Conservation (phyloP, 2,113 vertebrate genomes). For the Seriola quinqueradiata region DNA sequence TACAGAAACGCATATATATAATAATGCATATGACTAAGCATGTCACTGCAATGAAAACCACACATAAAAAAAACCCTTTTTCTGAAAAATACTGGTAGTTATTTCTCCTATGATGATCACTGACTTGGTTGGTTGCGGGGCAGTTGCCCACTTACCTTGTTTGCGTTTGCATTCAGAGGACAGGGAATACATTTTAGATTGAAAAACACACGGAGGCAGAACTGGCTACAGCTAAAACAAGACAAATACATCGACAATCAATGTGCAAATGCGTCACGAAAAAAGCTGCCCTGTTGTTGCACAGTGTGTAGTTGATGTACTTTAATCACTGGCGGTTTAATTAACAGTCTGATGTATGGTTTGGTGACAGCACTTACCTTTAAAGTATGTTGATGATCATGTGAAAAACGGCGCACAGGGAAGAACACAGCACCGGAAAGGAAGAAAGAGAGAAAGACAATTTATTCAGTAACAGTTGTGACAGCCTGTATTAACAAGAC, state of each 20-base stretch:
- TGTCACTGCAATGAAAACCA: background rate
- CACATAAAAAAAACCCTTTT: background rate
- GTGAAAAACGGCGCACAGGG: slow-evolving; percentile 4
- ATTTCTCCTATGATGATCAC: background rate
- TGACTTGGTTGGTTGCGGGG: background rate
- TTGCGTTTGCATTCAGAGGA: slow-evolving; percentile 23
- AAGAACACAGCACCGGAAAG: slow-evolving; percentile 40
- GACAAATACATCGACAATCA: slow-evolving; percentile 19
- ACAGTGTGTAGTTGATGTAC: slow-evolving; percentile 5
- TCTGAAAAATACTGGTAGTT: background rate
- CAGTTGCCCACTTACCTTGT: slow-evolving; percentile 56
- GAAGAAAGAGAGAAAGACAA: slow-evolving; percentile 17
- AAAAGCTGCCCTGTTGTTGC: background rate
- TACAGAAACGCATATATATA: background rate
- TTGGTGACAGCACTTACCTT: slow-evolving; percentile 63
- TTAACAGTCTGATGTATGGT: background rate
- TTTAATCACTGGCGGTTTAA: slow-evolving; percentile 11
- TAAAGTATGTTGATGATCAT: slow-evolving; percentile 21
- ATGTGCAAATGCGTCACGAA: background rate
- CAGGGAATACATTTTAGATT: slow-evolving; percentile 27
- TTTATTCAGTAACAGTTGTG: slow-evolving; percentile 22
- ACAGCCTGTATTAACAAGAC: slow-evolving; percentile 4
- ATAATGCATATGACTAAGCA: background rate
- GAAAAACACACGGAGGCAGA: background rate
- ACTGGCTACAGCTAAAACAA: background rate